Evolutionary conservation across 2,797 vertebrate genomes (phyloP), one percentile per base, ranked within the genome.

Genomic region (Schizothorax lantsangensis): DNA sequence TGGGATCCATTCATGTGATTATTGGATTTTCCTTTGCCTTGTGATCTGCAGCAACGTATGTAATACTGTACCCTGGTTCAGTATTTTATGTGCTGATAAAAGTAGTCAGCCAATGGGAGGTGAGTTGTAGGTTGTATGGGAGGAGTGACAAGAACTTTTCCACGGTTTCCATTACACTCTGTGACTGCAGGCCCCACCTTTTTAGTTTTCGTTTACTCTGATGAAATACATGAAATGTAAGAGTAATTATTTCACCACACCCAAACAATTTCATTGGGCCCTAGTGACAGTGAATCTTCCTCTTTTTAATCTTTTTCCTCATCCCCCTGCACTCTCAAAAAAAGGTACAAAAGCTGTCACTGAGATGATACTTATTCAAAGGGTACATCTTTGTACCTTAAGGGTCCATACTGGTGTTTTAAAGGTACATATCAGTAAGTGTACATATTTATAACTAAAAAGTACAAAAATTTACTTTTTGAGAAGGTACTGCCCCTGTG

Each of bases 1-100:
- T 85, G n/a, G 92, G 87, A 57, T 95, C 92, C 94, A 95, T 95
- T 12, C 23, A 43, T 23, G 6, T 54, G 30, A 68, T 19, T 49
- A 19, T 74, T 74, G 3, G 3, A 47, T 4, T 73, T 49, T 45
- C 6, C 23, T 59, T 79, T 8, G 19, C 10, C 5, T 77, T 74
- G 43, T 74, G 2, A 45, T 49, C 72, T 49, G 26, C 45, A 33
- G 72, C 1, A 26, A 47, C 0, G 1, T 73, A 30, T 30, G 43
- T 30, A 49, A 10, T 74, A 5, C 30, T 23, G 10, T 54, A 57
- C 21, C n/a, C 49, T 2, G 33, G 49, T 78, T 38, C 19, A 30
- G 15, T 40, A 10, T 19, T 47, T 30, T 10, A 17, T 71, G 11
- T 57, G 26, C 8, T 2, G 9, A 17, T 69, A 7, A 72, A 15